Evolutionary conservation across 2,888 invertebrate species (phyloP).

Genomic region (Nysson spinosus): DNA sequence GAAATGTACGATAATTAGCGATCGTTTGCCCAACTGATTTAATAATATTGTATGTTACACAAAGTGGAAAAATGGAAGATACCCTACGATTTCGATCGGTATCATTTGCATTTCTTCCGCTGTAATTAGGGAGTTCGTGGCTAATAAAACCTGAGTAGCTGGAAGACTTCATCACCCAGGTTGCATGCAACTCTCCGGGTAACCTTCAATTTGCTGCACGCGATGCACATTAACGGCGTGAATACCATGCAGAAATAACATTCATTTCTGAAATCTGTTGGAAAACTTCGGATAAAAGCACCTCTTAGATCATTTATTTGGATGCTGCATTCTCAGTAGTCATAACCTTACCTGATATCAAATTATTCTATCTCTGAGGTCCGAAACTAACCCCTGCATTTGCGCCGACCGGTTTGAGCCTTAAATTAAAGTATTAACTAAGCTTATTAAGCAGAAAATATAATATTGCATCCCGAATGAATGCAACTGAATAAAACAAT

Average conservation of each 20-base stretch:
- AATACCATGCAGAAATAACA: constrained; percentile 13
- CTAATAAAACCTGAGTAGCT: constrained; percentile 53
- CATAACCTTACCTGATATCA: no score
- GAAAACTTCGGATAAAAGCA: neutral
- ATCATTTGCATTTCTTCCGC: constrained; percentile 36
- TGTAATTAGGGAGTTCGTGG: constrained; percentile 32
- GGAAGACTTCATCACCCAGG: constrained; percentile 48
- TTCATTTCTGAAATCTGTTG: constrained; percentile 17
- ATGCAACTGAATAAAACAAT: no score
- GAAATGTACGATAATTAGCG: constrained; percentile 28
- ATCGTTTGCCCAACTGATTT: constrained; percentile 28
- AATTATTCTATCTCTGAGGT: no score
- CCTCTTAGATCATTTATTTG: no score
- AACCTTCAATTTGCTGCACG: constrained; percentile 65
- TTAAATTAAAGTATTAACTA: no score
- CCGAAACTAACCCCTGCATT: no score
- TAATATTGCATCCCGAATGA: no score
- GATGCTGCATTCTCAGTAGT: no score
- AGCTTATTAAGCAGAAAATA: no score
- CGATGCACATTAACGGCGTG: constrained; percentile 46
- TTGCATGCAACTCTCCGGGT: constrained; percentile 47
- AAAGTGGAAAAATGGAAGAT: constrained; percentile 15
- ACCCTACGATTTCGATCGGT: constrained; percentile 13
- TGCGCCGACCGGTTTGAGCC: no score
- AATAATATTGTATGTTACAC: constrained; percentile 24